These are phyloP conservation scores for Antrozous pallidus DNA, from an alignment of 2,797 vertebrate species.

Conservation along the genomic window DNA sequence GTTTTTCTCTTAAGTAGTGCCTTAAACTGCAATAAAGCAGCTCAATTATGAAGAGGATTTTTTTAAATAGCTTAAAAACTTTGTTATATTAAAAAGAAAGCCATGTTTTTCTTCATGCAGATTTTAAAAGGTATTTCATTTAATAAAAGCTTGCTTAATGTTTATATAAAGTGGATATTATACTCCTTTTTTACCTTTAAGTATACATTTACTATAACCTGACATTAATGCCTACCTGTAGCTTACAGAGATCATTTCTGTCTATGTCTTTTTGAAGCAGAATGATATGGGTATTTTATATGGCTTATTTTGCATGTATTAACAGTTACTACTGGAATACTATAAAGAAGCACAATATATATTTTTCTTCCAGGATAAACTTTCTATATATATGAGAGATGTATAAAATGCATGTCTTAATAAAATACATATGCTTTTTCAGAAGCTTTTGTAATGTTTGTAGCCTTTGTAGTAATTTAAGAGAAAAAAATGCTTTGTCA, in stretches of 20 bases:
- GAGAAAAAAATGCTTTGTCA: slow-evolving; percentile 80
- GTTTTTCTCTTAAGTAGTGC: slow-evolving; percentile 40
- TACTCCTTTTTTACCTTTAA: slow-evolving; percentile 19
- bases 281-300: slow-evolving; percentile 57
- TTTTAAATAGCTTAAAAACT: slow-evolving; percentile 66
- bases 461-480: slow-evolving; percentile 77
- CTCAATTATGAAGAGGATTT: slow-evolving; percentile 17
- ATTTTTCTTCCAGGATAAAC: slow-evolving; percentile 66
- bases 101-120: slow-evolving; percentile 27
- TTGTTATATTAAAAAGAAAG: slow-evolving; percentile 43
- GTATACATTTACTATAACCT: slow-evolving; percentile 6
- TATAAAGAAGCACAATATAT: slow-evolving; percentile 32
- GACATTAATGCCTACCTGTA: slow-evolving; percentile 83
- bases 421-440: slow-evolving; percentile 71
- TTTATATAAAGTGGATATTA: slow-evolving; percentile 26
- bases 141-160: slow-evolving; percentile 28
- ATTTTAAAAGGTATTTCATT: slow-evolving; percentile 48
- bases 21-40: slow-evolving; percentile 63
- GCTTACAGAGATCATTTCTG: slow-evolving; percentile 74
- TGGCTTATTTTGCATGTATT: slow-evolving; percentile 57
- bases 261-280: slow-evolving; percentile 53
- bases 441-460: slow-evolving; percentile 77
- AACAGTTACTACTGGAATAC: slow-evolving; percentile 26
- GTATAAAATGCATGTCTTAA: slow-evolving; percentile 63
- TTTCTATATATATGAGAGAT: slow-evolving; percentile 45